These are phyloP conservation scores for Phodopus roborovskii DNA, from an alignment of 2,113 vertebrate species.

Conservation along the genomic window DNA sequence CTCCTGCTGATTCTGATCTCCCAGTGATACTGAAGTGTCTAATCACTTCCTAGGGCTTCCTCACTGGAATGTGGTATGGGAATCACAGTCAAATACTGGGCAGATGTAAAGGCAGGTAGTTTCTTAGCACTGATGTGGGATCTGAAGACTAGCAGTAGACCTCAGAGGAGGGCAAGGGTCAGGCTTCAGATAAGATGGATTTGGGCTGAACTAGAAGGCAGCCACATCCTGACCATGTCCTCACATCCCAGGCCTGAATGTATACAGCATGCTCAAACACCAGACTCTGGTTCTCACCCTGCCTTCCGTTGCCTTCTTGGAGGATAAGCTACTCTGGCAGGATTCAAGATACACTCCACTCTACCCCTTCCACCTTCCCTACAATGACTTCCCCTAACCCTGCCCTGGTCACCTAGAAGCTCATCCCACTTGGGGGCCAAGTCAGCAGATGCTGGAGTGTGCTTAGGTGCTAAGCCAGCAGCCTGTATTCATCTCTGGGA, in stretches of 20 bases:
- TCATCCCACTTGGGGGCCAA: background rate
- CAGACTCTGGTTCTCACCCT: slow-evolving; percentile 90
- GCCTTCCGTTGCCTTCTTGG: slow-evolving; percentile 89
- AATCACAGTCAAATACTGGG: background rate
- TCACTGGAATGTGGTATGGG: background rate
- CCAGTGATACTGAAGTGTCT: background rate
- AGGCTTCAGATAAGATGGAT: background rate
- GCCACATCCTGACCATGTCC: fast-evolving
- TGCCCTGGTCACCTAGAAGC: fast-evolving
- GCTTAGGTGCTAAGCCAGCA: background rate
- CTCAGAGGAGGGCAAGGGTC: background rate
- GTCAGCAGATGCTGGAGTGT: background rate
- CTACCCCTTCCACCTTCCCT: slow-evolving; percentile 91
- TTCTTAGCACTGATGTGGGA: background rate
- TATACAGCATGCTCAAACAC: slow-evolving; percentile 94
- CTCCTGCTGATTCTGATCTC: background rate
- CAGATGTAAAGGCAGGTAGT: background rate
- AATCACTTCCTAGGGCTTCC: background rate
- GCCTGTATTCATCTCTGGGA: background rate
- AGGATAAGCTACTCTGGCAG: slow-evolving; percentile 93
- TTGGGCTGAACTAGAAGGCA: background rate
- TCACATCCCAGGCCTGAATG: slow-evolving; percentile 89
- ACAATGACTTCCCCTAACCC: slow-evolving; percentile 87
- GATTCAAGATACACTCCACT: slow-evolving; percentile 86
- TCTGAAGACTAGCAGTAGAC: background rate